Conservation (phyloP, 2,888 invertebrate species). For the Masnerella sp. region DNA sequence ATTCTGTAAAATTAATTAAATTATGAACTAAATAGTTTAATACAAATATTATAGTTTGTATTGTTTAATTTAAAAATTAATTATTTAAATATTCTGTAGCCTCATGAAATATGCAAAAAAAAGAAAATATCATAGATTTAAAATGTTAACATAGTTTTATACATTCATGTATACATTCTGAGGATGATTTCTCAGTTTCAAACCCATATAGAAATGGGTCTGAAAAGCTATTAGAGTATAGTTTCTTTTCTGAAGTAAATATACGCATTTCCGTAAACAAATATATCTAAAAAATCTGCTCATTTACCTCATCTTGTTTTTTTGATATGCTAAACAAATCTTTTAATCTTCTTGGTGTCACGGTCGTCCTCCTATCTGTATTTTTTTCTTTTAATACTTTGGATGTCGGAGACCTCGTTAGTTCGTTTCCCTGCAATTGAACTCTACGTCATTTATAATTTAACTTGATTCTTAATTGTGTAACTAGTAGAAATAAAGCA, state of each 20-base stretch:
- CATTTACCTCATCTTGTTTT: constrained; percentile 74
- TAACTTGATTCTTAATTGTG: background rate
- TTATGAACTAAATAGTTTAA: background rate
- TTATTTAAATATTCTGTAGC: too few species aligned
- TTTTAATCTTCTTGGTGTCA: constrained; percentile 71
- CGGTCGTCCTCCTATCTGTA: constrained; percentile 69
- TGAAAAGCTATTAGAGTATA: too few species aligned
- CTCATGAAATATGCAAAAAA: too few species aligned
- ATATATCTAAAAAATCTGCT: too few species aligned
- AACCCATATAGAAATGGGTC: too few species aligned
- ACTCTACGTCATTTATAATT: background rate
- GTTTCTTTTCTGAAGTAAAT: too few species aligned
- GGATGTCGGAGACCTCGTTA: constrained; percentile 67
- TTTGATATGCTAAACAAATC: constrained; percentile 67
- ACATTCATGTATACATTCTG: too few species aligned
- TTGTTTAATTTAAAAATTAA: too few species aligned
- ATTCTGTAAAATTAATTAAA: constrained; percentile 48
- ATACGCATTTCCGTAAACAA: background rate
- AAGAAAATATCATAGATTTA: too few species aligned
- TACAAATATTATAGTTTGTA: background rate
- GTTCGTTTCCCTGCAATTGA: constrained; percentile 68
- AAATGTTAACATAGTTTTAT: too few species aligned
- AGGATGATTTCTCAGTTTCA: too few species aligned
- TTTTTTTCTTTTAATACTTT: constrained; percentile 71
- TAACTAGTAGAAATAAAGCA: background rate